Evolutionary conservation across 2,113 vertebrate species (phyloP), one percentile per base, ranked within the genome.

Genomic region (Hyperopisus bebe): DNA sequence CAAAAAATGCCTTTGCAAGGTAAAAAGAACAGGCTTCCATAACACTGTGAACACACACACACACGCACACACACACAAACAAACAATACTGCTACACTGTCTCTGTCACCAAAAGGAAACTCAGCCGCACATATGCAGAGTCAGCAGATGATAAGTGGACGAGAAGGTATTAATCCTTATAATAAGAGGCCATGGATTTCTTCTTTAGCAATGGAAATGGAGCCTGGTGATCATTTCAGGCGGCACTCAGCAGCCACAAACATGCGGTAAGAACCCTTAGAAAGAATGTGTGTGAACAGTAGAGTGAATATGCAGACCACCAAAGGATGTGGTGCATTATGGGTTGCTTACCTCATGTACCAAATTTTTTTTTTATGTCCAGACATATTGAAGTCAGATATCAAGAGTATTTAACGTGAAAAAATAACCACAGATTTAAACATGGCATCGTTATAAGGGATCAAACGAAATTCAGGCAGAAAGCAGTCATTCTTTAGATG

Each of bases 101-200:
- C 31, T 21, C 46, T 74, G 19, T 17, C n/a, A 77, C 47, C 42
- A 55, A 24, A 85, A 42, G 46, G 48, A 51, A 4, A 53, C 74
- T 88, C 46, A 88, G 86, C 89, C 80, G 58, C 85, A 91, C 89
- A 91, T 58, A 93, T 35, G 89, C 89, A 90, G 90, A 90, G 92
- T 93, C 89, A 50, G 91, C 89, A 92, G 58, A 94, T 95, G 94
- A 92, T 90, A 91, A 94, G 92, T 93, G 92, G 92, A 92, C 93
- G 92, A 94, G 91, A 94, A 92, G 90, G 92, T 91, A 92, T 93
- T 94, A 92, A 92, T 90, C 91, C 93, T 93, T 91, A 92, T 95
- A 95, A 95, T 95, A 95, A 95, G 93, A 91, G 94, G 91, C 94
- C 94, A 94, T 94, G 95, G 92, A 93, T 90, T 91, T 83, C 80